Conservation (phyloP, 2,888 invertebrate genomes). For the Aquatica leii region DNA sequence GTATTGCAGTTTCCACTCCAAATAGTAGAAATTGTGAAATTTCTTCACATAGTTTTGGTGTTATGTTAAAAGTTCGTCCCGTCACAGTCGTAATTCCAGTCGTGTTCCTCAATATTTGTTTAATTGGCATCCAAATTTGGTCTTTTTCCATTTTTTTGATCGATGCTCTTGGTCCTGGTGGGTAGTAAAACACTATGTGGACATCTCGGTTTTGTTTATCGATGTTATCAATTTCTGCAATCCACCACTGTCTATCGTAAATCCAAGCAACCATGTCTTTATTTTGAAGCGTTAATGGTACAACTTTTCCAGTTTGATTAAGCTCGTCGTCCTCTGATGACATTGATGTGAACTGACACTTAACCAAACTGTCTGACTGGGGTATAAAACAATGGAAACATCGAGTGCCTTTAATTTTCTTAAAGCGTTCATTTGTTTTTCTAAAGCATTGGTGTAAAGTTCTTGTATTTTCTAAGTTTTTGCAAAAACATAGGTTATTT, state of each 20-base stretch:
- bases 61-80: neutral
- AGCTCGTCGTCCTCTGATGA: neutral
- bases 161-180: neutral
- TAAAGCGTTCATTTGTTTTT: neutral
- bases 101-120: neutral
- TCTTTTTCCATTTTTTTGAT: constrained; percentile 5
- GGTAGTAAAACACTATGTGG: neutral
- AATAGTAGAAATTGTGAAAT: too few relatives aligned
- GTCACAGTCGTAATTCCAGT: neutral
- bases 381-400: neutral
- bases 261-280: neutral
- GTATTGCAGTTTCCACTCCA: too few relatives aligned
- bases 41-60: constrained; percentile 4
- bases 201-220: neutral
- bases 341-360: neutral
- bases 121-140: constrained; percentile 2
- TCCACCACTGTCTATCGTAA: constrained; percentile 6
- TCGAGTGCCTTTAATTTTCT: too few relatives aligned
- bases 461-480: neutral
- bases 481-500: neutral
- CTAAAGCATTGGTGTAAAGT: neutral
- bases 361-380: neutral
- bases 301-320: neutral
- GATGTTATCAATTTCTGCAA: neutral
- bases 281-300: neutral